These are phyloP conservation scores for Leistus spinibarbis DNA, from an alignment of 2,888 invertebrate species.

Conservation along the genomic window DNA sequence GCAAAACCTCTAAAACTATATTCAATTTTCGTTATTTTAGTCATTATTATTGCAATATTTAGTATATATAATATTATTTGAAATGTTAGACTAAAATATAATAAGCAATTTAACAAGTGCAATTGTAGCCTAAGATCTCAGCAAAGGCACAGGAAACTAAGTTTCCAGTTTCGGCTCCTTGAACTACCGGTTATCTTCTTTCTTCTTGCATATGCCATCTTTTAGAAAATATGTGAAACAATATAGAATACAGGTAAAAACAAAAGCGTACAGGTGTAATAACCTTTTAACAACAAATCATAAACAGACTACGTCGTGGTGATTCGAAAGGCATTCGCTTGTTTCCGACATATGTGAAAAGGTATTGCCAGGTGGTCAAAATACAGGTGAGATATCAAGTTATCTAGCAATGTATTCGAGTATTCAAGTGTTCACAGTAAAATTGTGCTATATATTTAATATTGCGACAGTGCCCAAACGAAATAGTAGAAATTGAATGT, in stretches of 20 bases:
- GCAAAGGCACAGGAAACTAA: not conserved
- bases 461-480: not conserved
- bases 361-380: slow-evolving; percentile 50
- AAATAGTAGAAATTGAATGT: not conserved
- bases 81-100: too few species aligned
- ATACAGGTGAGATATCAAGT: slow-evolving; percentile 45
- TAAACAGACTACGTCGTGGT: not conserved
- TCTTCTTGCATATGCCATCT: not conserved
- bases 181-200: too few species aligned
- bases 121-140: too few species aligned
- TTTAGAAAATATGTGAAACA: not conserved
- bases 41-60: too few species aligned
- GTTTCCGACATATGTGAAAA: slow-evolving; percentile 9
- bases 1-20: too few species aligned
- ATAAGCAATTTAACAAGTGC: too few species aligned
- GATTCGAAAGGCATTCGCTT: slow-evolving; percentile 10
- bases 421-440: slow-evolving; percentile 11
- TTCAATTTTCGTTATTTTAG: too few species aligned
- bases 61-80: too few species aligned
- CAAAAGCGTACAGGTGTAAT: slow-evolving; percentile 23
- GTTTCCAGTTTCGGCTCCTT: not conserved
- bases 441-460: slow-evolving; percentile 8
- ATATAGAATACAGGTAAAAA: not conserved
- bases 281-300: slow-evolving; percentile 18
- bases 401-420: slow-evolving; percentile 29